These are phyloP conservation scores for Stomatorhinus ivindoensis DNA, from an alignment of 2,113 vertebrate genomes.

Conservation along the genomic window DNA sequence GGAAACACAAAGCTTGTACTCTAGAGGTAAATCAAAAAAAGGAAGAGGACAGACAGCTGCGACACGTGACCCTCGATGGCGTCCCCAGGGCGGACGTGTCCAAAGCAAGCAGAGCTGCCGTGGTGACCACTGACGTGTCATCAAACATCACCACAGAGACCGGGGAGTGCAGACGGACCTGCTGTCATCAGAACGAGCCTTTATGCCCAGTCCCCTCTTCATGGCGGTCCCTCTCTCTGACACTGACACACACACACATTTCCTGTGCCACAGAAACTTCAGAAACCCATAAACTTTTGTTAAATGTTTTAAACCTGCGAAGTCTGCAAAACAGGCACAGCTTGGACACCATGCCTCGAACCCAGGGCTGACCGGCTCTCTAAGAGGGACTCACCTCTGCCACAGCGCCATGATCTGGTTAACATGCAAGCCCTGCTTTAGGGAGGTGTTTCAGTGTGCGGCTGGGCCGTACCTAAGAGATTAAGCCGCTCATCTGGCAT, in stretches of 20 bases:
- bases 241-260: background rate
- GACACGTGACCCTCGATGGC: background rate
- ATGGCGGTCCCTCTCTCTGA: background rate
- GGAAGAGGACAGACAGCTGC: background rate
- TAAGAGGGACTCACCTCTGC: background rate
- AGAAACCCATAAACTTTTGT: background rate
- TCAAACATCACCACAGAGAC: background rate
- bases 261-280: background rate
- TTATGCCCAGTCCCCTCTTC: background rate
- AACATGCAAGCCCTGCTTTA: background rate
- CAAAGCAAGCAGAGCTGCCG: background rate
- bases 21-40: background rate
- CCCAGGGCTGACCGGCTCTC: background rate
- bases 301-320: background rate
- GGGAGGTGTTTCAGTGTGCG: background rate
- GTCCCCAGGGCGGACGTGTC: background rate
- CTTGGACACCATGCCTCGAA: background rate
- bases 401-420: background rate
- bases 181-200: background rate
- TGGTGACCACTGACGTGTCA: background rate
- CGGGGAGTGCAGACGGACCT: background rate
- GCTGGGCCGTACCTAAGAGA: background rate
- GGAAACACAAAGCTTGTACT: background rate
- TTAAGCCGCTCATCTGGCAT: background rate
- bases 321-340: background rate